These are phyloP conservation scores for Sycobia sp. DNA, from an alignment of 1,140 invertebrate species.

Conservation along the genomic window DNA sequence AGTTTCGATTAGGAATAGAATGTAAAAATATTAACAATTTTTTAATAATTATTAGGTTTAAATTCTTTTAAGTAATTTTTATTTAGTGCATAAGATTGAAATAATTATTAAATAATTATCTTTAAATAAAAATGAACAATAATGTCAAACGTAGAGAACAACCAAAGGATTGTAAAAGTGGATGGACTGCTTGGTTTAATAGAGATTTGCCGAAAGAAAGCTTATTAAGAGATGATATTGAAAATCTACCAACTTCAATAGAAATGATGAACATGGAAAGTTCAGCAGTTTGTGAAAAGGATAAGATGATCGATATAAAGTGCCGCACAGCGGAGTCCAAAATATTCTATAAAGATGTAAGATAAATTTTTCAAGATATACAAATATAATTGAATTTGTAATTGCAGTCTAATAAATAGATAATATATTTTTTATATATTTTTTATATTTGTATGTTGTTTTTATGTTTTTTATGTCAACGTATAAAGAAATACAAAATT, in stretches of 20 bases:
- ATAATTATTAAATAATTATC: too few species aligned
- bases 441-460: too few species aligned
- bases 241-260: constrained; percentile 65
- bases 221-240: constrained; percentile 64
- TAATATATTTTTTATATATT: too few species aligned
- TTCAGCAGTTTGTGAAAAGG: constrained; percentile 62
- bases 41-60: too few species aligned
- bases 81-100: too few species aligned
- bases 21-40: too few species aligned
- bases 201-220: constrained; percentile 60
- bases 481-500: too few species aligned
- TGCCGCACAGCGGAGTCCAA: constrained; percentile 73
- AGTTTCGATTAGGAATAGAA: too few species aligned
- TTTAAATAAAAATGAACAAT: too few species aligned
- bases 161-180: constrained; percentile 63
- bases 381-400: neutral
- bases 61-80: too few species aligned
- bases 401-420: neutral
- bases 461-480: too few species aligned
- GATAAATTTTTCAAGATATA: constrained; percentile 1
- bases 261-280: constrained; percentile 58
- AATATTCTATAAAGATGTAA: constrained; percentile 64
- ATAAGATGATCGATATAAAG: constrained; percentile 73
- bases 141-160: constrained; percentile 51
- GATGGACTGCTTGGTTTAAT: constrained; percentile 81